Evolutionary conservation across 2,888 invertebrate genomes (phyloP).

Genomic region (Drosophila mercatorum): DNA sequence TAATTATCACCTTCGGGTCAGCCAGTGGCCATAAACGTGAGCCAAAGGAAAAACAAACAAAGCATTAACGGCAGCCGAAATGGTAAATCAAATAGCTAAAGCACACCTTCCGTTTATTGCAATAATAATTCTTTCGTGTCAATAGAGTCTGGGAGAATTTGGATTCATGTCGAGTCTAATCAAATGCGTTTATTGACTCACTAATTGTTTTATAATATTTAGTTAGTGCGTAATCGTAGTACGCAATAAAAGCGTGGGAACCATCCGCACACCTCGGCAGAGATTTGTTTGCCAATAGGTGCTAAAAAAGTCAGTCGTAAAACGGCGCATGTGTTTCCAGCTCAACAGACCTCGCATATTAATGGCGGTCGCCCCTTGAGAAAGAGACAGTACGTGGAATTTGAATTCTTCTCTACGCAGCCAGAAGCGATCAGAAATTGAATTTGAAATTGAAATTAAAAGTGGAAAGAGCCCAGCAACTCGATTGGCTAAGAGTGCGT

Average conservation of each 20-base stretch:
- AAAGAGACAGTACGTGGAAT: conserved; percentile 47
- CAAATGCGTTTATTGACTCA: not conserved
- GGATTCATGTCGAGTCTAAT: not conserved
- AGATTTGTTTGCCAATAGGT: conserved; percentile 34
- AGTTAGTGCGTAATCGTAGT: not conserved
- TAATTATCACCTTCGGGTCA: conserved; percentile 78
- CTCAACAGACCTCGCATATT: conserved; percentile 47
- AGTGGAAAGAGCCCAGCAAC: conserved; percentile 16
- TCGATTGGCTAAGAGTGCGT: conserved; percentile 55
- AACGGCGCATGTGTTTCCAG: conserved; percentile 41
- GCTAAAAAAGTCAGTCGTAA: conserved; percentile 35
- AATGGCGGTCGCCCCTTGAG: conserved; percentile 40
- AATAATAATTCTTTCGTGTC: not conserved
- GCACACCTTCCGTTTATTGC: conserved; percentile 17
- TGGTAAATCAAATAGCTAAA: conserved; percentile 31
- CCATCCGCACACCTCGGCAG: conserved; percentile 16
- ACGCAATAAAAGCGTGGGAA: conserved; percentile 38
- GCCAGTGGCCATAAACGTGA: conserved; percentile 55
- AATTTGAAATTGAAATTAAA: conserved; percentile 22
- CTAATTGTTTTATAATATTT: conserved; percentile 4
- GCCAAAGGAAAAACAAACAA: conserved; percentile 26
- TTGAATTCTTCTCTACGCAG: conserved; percentile 35
- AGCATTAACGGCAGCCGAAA: conserved; percentile 13
- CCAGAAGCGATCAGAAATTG: conserved; percentile 7
- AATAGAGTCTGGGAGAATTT: not conserved